phyloP scores from a whole-genome alignment of 2,888 invertebrate species.

The Apamea sordens region DNA sequence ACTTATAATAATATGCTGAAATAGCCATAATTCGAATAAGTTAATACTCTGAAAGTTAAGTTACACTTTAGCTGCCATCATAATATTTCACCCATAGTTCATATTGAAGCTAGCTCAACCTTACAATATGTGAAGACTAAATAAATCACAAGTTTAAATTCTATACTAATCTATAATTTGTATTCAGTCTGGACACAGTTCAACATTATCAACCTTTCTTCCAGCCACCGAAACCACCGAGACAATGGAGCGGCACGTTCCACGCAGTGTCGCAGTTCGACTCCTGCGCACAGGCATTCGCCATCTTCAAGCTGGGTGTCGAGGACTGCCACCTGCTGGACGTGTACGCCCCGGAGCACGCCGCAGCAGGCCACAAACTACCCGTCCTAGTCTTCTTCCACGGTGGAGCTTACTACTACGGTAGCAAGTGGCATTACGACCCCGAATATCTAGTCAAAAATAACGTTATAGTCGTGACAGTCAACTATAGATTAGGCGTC shows the following conservation, averaged over 20 bases:
- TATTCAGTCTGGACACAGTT: neutral
- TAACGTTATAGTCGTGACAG: constrained; percentile 79
- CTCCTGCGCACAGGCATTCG: constrained; percentile 80
- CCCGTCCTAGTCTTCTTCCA: constrained; percentile 86
- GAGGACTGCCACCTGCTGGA: constrained; percentile 85
- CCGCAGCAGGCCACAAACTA: constrained; percentile 65
- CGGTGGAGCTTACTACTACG: constrained; percentile 86
- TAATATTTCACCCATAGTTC: neutral
- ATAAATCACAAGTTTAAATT: constrained; percentile 2
- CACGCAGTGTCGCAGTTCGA: constrained; percentile 76
- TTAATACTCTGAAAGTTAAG: neutral
- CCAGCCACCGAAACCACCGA: constrained; percentile 79
- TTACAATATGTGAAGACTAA: neutral
- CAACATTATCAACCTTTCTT: constrained; percentile 43
- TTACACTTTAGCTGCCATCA: neutral
- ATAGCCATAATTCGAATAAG: neutral
- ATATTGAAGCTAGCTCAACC: neutral
- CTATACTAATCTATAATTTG: neutral
- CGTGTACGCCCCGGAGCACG: constrained; percentile 77
- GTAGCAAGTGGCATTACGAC: constrained; percentile 84
- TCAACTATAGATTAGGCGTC: constrained; percentile 84
- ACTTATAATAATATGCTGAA: neutral
- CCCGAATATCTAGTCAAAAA: constrained; percentile 84
- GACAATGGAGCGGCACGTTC: constrained; percentile 78
- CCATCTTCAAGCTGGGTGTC: constrained; percentile 74